A percentile compares a stretch with the other conserved stretches of the same genome.
phyloP scores from a whole-genome alignment of 2,113 vertebrate genomes.

The Cololabis saira region DNA sequence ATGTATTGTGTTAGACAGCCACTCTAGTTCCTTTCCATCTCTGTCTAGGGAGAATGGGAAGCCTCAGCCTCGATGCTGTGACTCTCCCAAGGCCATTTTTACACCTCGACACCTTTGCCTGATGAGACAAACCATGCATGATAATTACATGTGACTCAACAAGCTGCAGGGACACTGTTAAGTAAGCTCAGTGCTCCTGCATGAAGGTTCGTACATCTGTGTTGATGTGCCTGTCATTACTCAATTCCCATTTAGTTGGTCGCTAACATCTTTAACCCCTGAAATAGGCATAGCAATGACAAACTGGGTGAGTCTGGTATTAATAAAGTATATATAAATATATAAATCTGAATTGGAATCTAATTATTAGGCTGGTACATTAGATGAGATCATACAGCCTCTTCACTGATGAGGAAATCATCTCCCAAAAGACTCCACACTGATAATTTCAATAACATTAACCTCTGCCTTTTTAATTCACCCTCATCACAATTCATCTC shows the following conservation, averaged over 20 bases:
- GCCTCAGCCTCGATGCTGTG: constrained; percentile 49
- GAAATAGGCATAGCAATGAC: constrained; percentile 77
- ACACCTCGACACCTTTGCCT: constrained; percentile 70
- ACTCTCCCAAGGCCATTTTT: constrained; percentile 73
- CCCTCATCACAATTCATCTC: constrained; percentile 65
- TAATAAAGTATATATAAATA: constrained; percentile 73
- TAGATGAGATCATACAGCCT: constrained; percentile 78
- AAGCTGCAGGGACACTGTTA: constrained; percentile 51
- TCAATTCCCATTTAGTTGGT: constrained; percentile 63
- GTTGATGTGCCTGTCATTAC: constrained; percentile 50
- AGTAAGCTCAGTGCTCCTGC: constrained; percentile 34
- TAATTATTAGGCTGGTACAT: constrained; percentile 82
- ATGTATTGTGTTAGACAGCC: constrained; percentile 61
- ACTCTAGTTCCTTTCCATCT: constrained; percentile 49
- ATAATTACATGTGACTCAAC: constrained; percentile 75
- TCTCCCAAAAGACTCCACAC: constrained; percentile 63
- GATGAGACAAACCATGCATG: constrained; percentile 74
- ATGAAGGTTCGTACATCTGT: constrained; percentile 27
- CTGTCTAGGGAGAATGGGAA: constrained; percentile 39
- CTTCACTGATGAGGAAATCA: constrained; percentile 76
- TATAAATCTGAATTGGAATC: constrained; percentile 74
- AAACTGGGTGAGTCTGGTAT: constrained; percentile 53
- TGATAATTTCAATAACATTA: constrained; percentile 84
- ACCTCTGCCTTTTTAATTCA: constrained; percentile 81
- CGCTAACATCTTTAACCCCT: constrained; percentile 66